Conservation (phyloP, 2,113 vertebrate species). For the Cryptomyrus ogoouensis region DNA sequence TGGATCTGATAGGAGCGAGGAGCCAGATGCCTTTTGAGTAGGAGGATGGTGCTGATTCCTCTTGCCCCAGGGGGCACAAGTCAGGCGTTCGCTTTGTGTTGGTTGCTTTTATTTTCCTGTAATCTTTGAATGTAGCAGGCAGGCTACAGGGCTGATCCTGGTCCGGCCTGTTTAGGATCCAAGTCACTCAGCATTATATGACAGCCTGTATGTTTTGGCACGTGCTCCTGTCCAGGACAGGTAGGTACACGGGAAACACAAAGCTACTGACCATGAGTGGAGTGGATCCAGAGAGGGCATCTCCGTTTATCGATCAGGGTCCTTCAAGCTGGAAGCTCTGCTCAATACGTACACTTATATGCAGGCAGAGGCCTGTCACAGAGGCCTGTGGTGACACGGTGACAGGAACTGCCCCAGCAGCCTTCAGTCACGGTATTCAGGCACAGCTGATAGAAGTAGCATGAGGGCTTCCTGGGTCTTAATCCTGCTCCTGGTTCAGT, state of each 20-base stretch:
- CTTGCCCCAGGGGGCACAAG: background rate
- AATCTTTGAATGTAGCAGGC: background rate
- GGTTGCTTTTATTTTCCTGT: background rate
- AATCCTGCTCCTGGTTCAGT: background rate
- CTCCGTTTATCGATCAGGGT: background rate
- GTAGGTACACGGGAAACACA: background rate
- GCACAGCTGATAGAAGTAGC: background rate
- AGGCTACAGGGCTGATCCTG: background rate
- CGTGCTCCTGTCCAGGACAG: background rate
- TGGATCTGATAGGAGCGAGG: conserved; percentile 28
- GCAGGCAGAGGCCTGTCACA: background rate
- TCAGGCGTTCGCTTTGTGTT: background rate
- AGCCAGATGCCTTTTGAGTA: background rate
- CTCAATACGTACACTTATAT: background rate
- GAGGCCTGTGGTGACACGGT: background rate
- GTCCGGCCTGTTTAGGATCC: background rate
- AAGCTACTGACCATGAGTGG: background rate
- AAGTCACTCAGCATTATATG: background rate
- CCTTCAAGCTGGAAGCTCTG: background rate
- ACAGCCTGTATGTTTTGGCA: background rate
- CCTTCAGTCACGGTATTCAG: background rate
- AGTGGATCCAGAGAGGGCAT: background rate
- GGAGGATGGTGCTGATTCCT: background rate
- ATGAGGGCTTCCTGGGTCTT: background rate
- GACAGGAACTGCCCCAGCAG: background rate